Percentiles rank a stretch among this genome's conserved stretches.
Evolutionary conservation across 1,140 invertebrate genomes (phyloP).

Genomic region (Sitophilus oryzae): DNA sequence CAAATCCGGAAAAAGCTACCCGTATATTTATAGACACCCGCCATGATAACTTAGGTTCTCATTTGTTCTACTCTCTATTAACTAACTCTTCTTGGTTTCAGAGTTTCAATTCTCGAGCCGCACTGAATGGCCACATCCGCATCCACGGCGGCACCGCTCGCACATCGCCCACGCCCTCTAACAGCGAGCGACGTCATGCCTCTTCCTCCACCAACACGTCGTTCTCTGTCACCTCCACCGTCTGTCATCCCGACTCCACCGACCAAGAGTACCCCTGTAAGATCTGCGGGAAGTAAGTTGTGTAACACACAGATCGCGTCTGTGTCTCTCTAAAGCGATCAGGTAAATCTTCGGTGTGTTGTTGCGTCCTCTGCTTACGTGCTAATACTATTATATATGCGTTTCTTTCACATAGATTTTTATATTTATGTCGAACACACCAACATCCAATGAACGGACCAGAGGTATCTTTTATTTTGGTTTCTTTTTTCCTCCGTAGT

Average conservation of each 20-base stretch:
- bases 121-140: constrained; percentile 68
- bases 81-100: constrained; percentile 51
- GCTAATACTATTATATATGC: constrained; percentile 40
- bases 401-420: constrained; percentile 23
- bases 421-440: constrained; percentile 31
- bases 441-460: constrained; percentile 42
- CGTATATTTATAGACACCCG: too few relatives aligned
- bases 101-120: constrained; percentile 76
- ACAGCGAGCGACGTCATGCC: constrained; percentile 35
- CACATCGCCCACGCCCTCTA: constrained; percentile 52
- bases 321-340: constrained; percentile 29
- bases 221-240: constrained; percentile 24
- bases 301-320: constrained; percentile 46
- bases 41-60: too few relatives aligned
- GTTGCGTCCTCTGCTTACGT: constrained; percentile 41
- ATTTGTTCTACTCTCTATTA: too few relatives aligned
- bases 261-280: constrained; percentile 80
- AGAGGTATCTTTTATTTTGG: constrained; percentile 36
- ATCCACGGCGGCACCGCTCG: constrained; percentile 53
- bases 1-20: too few relatives aligned
- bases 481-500: too few relatives aligned
- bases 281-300: constrained; percentile 96
- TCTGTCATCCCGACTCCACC: constrained; percentile 38
- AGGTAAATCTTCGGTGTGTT: constrained; percentile 44
- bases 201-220: too few relatives aligned